phyloP scores from a whole-genome alignment of 2,797 vertebrate genomes.

The Macropodus opercularis region DNA sequence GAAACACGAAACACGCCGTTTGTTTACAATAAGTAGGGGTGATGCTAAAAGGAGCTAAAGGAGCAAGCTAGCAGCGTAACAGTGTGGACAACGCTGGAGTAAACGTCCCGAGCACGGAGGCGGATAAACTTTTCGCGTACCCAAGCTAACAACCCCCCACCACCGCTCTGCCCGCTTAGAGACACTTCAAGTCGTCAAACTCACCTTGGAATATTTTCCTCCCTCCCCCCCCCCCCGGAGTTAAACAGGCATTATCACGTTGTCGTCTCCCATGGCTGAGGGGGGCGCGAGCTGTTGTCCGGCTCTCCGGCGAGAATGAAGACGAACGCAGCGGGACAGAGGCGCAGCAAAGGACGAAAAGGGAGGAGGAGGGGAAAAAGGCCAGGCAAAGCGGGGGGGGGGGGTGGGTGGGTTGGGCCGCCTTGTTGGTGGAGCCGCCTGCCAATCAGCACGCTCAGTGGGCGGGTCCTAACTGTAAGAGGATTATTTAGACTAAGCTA shows the following conservation, averaged over 20 bases:
- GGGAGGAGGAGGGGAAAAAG: constrained; percentile 16
- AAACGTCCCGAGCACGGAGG: too few relatives aligned
- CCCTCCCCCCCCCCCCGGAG: too few relatives aligned
- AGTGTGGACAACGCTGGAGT: too few relatives aligned
- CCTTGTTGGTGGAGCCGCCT: constrained; percentile 46
- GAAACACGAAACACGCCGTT: too few relatives aligned
- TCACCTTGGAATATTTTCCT: constrained; percentile 71
- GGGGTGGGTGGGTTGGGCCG: too few relatives aligned
- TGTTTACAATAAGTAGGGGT: too few relatives aligned
- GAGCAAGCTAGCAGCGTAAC: too few relatives aligned
- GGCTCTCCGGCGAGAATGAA: constrained; percentile 50
- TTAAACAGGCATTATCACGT: constrained; percentile 72
- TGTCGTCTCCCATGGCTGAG: constrained; percentile 74
- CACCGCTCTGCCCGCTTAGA: neutral
- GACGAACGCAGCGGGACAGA: constrained; percentile 38
- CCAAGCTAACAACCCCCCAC: constrained; percentile 17
- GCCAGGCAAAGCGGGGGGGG: constrained; percentile 23
- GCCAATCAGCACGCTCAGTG: constrained; percentile 41
- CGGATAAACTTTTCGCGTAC: constrained; percentile 63
- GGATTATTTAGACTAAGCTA: constrained; percentile 51
- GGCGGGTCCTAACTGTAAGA: constrained; percentile 57
- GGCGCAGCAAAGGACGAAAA: constrained; percentile 46
- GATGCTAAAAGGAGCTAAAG: too few relatives aligned
- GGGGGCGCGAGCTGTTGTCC: constrained; percentile 41
- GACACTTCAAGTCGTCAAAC: constrained; percentile 15